These are phyloP conservation scores for Aphodius sticticus DNA, from an alignment of 2,888 invertebrate genomes.

Conservation along the genomic window DNA sequence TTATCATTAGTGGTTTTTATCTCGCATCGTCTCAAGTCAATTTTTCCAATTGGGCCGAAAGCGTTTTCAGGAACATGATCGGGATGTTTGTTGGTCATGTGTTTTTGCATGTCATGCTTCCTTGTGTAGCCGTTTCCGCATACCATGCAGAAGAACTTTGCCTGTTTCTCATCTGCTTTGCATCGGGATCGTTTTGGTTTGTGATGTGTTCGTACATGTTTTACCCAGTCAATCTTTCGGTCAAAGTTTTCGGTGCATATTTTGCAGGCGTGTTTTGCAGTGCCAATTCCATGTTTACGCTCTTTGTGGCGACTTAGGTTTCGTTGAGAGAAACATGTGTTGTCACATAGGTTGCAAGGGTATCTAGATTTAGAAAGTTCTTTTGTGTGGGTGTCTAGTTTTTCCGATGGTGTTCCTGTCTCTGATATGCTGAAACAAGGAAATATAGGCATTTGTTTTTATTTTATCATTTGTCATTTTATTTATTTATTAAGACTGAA, in stretches of 20 bases:
- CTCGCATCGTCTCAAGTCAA: slow-evolving; percentile 49
- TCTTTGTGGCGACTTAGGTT: not conserved
- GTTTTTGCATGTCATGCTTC: slow-evolving; percentile 56
- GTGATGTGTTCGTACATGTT: slow-evolving; percentile 41
- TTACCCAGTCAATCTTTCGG: slow-evolving; percentile 43
- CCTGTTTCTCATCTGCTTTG: slow-evolving; percentile 50
- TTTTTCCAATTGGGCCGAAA: slow-evolving; percentile 22
- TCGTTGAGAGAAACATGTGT: not conserved
- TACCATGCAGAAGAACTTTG: slow-evolving; percentile 50
- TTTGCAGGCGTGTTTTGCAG: slow-evolving; percentile 39
- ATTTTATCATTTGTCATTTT: too few relatives aligned
- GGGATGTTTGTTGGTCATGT: slow-evolving; percentile 49
- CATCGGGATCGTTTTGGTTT: slow-evolving; percentile 45
- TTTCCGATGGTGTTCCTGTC: too few relatives aligned
- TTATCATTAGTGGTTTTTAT: slow-evolving; percentile 48
- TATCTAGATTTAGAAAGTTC: too few relatives aligned
- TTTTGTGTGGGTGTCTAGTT: too few relatives aligned
- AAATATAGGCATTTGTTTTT: too few relatives aligned
- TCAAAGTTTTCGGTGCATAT: slow-evolving; percentile 45
- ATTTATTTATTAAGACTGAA: too few relatives aligned
- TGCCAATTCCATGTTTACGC: not conserved
- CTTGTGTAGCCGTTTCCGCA: slow-evolving; percentile 55
- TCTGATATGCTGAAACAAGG: too few relatives aligned
- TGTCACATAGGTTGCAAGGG: not conserved
- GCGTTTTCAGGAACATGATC: slow-evolving; percentile 25